Percentiles rank a stretch among this genome's conserved stretches.
Evolutionary conservation across 2,888 invertebrate genomes (phyloP).

Genomic region (Lycophotia porphyrea): DNA sequence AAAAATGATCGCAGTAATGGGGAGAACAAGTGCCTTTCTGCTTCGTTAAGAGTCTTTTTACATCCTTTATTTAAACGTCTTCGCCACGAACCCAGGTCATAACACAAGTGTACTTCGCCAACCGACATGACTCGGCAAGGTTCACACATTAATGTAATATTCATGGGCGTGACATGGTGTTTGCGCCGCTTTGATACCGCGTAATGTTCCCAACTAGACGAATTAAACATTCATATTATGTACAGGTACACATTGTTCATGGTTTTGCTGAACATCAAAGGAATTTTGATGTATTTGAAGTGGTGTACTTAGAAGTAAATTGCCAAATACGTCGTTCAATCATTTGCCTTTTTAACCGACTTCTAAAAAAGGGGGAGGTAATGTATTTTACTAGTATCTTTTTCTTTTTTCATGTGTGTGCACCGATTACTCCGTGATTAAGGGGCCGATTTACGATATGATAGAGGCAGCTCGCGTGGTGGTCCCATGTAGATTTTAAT

Average conservation of each 20-base stretch:
- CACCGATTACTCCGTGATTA: background rate
- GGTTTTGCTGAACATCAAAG: constrained; percentile 45
- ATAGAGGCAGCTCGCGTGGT: background rate
- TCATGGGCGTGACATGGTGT: constrained; percentile 70
- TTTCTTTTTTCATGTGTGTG: no score
- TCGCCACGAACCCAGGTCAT: background rate
- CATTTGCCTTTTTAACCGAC: background rate
- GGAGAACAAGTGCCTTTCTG: no score
- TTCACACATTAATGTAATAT: constrained; percentile 73
- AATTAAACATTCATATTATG: constrained; percentile 75
- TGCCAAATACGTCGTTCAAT: background rate
- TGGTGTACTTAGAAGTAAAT: background rate
- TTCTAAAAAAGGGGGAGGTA: no score
- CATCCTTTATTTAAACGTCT: background rate
- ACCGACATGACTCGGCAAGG: constrained; percentile 16
- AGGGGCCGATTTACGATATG: background rate
- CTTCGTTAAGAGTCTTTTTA: no score
- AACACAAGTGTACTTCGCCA: background rate
- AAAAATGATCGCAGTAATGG: no score
- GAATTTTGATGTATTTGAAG: constrained; percentile 32
- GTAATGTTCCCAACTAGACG: constrained; percentile 74
- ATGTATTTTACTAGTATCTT: background rate
- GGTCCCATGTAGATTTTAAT: no score
- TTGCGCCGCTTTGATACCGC: constrained; percentile 71
- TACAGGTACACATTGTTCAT: constrained; percentile 40